Base-by-base conservation (phyloP, 2,113 vertebrate species). In the Arvicanthis niloticus region DNA sequence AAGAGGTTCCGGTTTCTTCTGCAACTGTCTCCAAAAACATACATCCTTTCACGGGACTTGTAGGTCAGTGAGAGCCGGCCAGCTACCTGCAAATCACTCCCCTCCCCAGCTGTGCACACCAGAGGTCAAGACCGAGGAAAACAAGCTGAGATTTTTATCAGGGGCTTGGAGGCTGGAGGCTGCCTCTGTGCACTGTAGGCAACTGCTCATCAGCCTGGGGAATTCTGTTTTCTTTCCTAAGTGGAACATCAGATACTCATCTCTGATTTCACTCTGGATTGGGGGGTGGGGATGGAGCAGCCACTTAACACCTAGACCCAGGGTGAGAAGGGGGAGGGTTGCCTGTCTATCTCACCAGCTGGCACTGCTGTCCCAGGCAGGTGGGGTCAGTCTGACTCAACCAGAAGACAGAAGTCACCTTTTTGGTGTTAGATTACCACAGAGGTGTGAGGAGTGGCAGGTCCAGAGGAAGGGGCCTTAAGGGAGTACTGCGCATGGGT, bases 261-360 rank as follows among this genome's bases (percentile, higher is more conserved):
- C 98, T 99, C 99, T 99, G 98, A 99, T 99, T 99, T 99, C 99
- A 99, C 98, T 98, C 98, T 98, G 99, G 99, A 99, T 98, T 99
- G 99, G 82, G 42, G n/a, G 75, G 68, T 16, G 12, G 78, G 75
- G 37, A 13, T 34, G 12, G 89, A 60, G 72, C 29, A 42, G 98
- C 99, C 99, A 99, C 99, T 99, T 99, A 99, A 99, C 99, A 98
- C 98, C 99, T 98, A 99, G 99, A 99, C 99, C 99, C 97, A 98
- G 98, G 99, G 98, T 97, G 98, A 98, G 98, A 98, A 98, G 11
- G 10, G 29, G 78, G 86, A 7, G 87, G 65, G 45, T 65, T 73
- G 89, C 65, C 29, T 48, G 53, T 88, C 96, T 68, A 70, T 92
- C 91, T 92, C 91, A 95, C 90, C 62, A 42, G 73, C 84, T 75